Evolutionary conservation across 2,113 vertebrate genomes (phyloP), one percentile per base, ranked within the genome.

Genomic region (Chaetura pelagica): DNA sequence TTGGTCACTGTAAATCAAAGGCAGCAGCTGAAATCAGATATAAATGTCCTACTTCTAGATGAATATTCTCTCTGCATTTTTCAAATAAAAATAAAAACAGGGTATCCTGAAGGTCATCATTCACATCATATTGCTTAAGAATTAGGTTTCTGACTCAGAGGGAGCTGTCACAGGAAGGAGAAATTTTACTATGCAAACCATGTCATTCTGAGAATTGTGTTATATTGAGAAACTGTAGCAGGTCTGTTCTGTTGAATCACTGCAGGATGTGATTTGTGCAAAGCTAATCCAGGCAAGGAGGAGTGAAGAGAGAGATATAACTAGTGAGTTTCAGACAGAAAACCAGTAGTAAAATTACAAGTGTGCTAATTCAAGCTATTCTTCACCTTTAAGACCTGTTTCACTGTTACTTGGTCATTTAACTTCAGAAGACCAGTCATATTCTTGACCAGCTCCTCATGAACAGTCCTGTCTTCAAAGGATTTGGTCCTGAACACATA

Each of bases 401-500:
- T 99, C 68, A 99, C 97, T n/a, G 98, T 98, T 55, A 97, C 77
- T 91, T 98, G 98, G 48, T 99, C 99, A 89, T 99, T 99, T 92
- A 98, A 99, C 97, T 99, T 99, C 94, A 99, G 98, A 94, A 99
- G 98, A 77, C 98, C 99, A 90, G 97, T 98, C 98, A 99, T 96
- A 49, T 98, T 99, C 96, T 99, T 99, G 32, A 98, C 97, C 94
- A 99, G 96, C 93, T 99, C 99, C 91, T 99, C 99, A 35, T 99
- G 99, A 68, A 99, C 97, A 0, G 99, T 99, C 94, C 98, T 98
- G 89, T 98, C 99, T 88, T 98, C 98, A 86, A 98, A 98, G 27
- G 98, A 96, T 76, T 98, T 99, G 34, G 99, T 98, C 97, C 98
- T 99, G 97, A 99, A 99, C 59, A 99, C 99, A 21, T 98, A 99